These are phyloP conservation scores for Pyralis farinalis DNA, from an alignment of 2,888 invertebrate species.

Conservation along the genomic window DNA sequence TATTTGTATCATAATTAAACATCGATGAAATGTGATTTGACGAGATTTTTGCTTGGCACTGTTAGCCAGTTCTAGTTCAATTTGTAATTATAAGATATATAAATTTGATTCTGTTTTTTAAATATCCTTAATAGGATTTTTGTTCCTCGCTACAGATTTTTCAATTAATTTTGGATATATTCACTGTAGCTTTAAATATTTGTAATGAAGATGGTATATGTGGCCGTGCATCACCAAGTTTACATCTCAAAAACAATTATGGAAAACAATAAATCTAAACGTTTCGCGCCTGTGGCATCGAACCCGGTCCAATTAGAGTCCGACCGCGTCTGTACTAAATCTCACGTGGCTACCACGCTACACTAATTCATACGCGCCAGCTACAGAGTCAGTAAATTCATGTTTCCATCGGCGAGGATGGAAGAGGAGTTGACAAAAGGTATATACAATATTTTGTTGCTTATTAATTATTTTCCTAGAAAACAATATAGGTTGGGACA, in stretches of 20 bases:
- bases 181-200: conserved; percentile 23
- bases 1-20: conserved; percentile 4
- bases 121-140: no score
- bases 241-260: conserved; percentile 73
- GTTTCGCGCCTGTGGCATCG: conserved; percentile 70
- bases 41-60: neutral
- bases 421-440: conserved; percentile 4
- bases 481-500: no score
- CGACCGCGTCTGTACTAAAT: conserved; percentile 69
- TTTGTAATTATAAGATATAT: no score
- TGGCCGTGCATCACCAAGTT: conserved; percentile 41
- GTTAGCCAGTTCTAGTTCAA: neutral
- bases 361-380: conserved; percentile 75
- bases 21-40: neutral
- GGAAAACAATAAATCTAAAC: conserved; percentile 69
- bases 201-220: conserved; percentile 49
- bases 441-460: no score
- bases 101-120: no score
- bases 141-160: no score
- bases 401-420: neutral
- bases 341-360: conserved; percentile 72
- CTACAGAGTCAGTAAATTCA: conserved; percentile 40
- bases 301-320: conserved; percentile 74
- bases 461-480: no score
- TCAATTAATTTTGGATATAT: no score